phyloP scores from a whole-genome alignment of 2,888 invertebrate genomes.

The Diarsia dahlii region DNA sequence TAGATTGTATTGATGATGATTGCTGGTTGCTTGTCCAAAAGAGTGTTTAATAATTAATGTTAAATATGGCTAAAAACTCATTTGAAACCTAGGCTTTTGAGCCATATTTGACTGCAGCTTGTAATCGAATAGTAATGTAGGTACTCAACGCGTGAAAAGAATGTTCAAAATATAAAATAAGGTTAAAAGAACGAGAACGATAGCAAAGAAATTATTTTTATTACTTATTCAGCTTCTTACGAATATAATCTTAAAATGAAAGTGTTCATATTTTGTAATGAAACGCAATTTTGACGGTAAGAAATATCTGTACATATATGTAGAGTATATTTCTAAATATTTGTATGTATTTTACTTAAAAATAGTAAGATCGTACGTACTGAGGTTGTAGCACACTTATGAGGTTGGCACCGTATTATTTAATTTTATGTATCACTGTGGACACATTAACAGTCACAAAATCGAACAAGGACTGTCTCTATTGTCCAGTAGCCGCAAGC shows the following conservation, averaged over 20 bases:
- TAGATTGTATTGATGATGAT: no score
- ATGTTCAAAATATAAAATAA: conserved; percentile 53
- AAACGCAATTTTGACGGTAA: conserved; percentile 62
- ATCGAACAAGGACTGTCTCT: neutral
- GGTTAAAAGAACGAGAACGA: conserved; percentile 28
- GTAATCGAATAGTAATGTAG: conserved; percentile 17
- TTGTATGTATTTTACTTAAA: conserved; percentile 62
- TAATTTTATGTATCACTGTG: neutral
- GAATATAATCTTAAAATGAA: conserved; percentile 56
- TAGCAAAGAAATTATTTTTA: conserved; percentile 60
- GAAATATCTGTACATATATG: conserved; percentile 55
- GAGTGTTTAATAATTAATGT: conserved; percentile 5
- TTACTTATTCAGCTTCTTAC: conserved; percentile 57
- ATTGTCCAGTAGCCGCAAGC: neutral
- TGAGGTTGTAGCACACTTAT: neutral
- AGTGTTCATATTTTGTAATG: conserved; percentile 81
- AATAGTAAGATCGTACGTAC: conserved; percentile 43
- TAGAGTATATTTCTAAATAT: conserved; percentile 62
- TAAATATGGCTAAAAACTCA: neutral
- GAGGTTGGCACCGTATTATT: conserved; percentile 11
- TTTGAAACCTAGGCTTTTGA: conserved; percentile 27
- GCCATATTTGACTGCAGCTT: conserved; percentile 27
- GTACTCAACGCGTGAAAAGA: conserved; percentile 41
- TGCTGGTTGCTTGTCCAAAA: conserved; percentile 56
- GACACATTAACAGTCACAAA: neutral